A percentile compares a stretch with the other conserved stretches of the same genome.
These are phyloP conservation scores for Dolichotis patagonum DNA, from an alignment of 2,113 vertebrate species.

Conservation along the genomic window DNA sequence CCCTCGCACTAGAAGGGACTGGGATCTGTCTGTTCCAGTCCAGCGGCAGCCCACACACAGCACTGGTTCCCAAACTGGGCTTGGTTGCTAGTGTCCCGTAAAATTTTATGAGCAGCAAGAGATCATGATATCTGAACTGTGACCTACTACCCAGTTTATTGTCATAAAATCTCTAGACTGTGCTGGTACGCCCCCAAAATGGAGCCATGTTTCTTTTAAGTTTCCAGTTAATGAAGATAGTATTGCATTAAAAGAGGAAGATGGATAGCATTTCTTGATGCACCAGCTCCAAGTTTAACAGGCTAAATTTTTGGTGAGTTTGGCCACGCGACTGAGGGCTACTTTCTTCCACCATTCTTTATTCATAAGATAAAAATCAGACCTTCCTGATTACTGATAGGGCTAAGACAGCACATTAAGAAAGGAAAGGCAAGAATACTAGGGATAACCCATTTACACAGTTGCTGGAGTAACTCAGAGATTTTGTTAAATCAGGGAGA, in stretches of 20 bases:
- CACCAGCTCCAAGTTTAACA: neutral
- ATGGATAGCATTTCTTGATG: neutral
- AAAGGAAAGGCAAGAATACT: neutral
- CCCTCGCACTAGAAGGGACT: too few species aligned
- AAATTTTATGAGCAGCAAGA: neutral
- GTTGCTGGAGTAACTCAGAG: neutral
- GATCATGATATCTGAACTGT: neutral
- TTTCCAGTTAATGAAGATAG: neutral
- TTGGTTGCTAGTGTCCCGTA: neutral
- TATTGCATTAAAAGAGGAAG: neutral
- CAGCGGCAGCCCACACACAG: too few species aligned
- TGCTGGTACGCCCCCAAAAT: neutral
- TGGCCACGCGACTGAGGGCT: neutral
- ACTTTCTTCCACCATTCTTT: neutral
- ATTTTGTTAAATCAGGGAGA: neutral
- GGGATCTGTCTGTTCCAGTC: too few species aligned
- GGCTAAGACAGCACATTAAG: neutral
- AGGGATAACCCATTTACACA: neutral
- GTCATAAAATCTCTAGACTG: neutral
- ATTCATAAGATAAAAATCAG: neutral
- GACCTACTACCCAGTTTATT: neutral
- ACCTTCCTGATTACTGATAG: neutral
- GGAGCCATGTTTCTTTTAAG: neutral
- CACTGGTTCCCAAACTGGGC: too few species aligned
- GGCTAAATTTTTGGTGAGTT: neutral